Conservation (phyloP, 2,113 vertebrate genomes). For the Spea multiplicata region DNA sequence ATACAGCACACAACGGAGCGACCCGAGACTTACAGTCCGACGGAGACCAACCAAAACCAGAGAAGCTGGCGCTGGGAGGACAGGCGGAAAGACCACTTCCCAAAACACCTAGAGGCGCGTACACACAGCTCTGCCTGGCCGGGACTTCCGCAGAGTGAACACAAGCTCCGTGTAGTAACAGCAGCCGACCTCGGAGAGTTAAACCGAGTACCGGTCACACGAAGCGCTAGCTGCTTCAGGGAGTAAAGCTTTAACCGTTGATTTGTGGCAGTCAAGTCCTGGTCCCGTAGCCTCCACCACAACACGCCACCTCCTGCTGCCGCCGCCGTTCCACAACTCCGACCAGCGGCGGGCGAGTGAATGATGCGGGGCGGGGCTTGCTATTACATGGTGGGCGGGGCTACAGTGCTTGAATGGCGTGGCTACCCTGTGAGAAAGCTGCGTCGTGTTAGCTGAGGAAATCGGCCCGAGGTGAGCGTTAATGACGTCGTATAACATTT, state of each 20-base stretch:
- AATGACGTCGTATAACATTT: neutral
- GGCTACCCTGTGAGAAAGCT: neutral
- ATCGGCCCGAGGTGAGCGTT: neutral
- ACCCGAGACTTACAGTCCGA: neutral
- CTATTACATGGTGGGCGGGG: neutral
- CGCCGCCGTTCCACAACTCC: slow-evolving; percentile 25
- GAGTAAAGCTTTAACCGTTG: neutral
- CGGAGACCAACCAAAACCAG: neutral
- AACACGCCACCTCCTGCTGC: neutral
- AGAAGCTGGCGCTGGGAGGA: neutral
- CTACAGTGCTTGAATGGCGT: neutral
- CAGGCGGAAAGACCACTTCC: neutral
- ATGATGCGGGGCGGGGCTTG: neutral
- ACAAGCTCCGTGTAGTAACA: neutral
- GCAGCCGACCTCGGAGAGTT: neutral
- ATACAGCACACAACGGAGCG: neutral
- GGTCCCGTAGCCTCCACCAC: neutral
- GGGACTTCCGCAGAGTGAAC: slow-evolving; percentile 18
- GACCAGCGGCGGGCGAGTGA: slow-evolving; percentile 4
- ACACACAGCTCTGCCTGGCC: neutral
- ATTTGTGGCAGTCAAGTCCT: neutral
- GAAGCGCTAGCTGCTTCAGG: neutral
- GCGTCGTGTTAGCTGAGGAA: neutral
- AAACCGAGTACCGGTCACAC: neutral
- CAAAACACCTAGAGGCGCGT: neutral